Evolutionary conservation across 2,797 vertebrate genomes (phyloP).

Genomic region (Enteromius anoplus): DNA sequence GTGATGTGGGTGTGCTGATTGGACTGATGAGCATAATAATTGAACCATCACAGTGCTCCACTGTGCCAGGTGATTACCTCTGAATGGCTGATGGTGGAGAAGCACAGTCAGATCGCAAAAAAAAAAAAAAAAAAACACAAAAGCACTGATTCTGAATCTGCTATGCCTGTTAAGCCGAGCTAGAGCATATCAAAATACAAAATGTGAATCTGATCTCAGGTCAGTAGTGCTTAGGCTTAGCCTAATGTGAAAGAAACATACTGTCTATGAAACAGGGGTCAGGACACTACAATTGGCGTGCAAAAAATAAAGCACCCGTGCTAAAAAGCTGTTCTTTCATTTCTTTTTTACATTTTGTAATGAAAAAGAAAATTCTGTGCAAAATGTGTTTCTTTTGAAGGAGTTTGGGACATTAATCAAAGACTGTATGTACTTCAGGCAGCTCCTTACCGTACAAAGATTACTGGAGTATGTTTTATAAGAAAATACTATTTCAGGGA

Average conservation of each 20-base stretch:
- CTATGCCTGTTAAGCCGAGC: slow-evolving; percentile 53
- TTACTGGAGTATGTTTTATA: neutral
- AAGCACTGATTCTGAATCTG: slow-evolving; percentile 49
- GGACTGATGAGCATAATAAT: slow-evolving; percentile 80
- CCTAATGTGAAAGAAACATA: slow-evolving; percentile 52
- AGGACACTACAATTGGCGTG: slow-evolving; percentile 56
- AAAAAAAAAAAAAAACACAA: slow-evolving; percentile 16
- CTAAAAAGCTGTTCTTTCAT: neutral
- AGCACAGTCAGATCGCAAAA: slow-evolving; percentile 54
- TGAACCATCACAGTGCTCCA: slow-evolving; percentile 75
- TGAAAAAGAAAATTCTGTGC: neutral
- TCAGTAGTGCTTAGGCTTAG: slow-evolving; percentile 24
- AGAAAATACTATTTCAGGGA: neutral
- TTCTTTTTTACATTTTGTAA: neutral
- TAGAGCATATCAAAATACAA: slow-evolving; percentile 38
- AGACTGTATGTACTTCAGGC: neutral
- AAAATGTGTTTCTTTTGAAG: neutral
- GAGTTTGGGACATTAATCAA: slow-evolving; percentile 7
- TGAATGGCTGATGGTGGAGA: slow-evolving; percentile 53
- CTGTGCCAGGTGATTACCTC: slow-evolving; percentile 69
- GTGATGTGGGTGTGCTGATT: slow-evolving; percentile 69
- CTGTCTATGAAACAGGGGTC: neutral
- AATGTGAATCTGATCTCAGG: slow-evolving; percentile 42
- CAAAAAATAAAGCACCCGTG: neutral
- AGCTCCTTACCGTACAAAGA: neutral